Percentiles rank a stretch among this genome's conserved stretches.
Conservation (phyloP, 2,113 vertebrate species). For the Puffinus mauretanicus region DNA sequence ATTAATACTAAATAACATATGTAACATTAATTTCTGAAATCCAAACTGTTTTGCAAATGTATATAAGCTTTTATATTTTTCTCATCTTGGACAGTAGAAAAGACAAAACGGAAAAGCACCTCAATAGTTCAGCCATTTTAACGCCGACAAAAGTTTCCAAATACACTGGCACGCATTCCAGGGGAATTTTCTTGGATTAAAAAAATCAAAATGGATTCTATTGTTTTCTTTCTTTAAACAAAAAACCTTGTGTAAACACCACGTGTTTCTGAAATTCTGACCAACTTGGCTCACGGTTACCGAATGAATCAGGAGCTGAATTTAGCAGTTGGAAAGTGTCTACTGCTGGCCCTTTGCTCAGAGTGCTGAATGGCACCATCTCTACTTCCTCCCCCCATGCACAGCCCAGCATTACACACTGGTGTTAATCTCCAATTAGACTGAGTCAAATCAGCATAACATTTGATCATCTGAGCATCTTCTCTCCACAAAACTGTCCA, state of each 20-base stretch:
- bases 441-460: background rate
- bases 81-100: background rate
- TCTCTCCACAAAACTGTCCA: background rate
- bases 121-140: background rate
- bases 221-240: background rate
- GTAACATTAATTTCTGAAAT: background rate
- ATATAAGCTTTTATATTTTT: background rate
- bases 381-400: background rate
- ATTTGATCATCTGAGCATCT: background rate
- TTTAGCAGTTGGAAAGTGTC: background rate
- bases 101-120: background rate
- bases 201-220: background rate
- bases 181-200: background rate
- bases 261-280: background rate
- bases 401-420: background rate
- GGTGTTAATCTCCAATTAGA: background rate
- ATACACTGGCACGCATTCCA: background rate
- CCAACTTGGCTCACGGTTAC: background rate
- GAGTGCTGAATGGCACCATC: accelerated
- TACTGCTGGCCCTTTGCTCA: background rate
- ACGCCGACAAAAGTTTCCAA: background rate
- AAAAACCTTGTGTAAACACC: background rate
- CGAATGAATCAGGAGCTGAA: background rate
- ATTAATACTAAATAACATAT: background rate
- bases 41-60: background rate